Conservation (phyloP, 2,113 vertebrate species). For the Taxidea taxus region DNA sequence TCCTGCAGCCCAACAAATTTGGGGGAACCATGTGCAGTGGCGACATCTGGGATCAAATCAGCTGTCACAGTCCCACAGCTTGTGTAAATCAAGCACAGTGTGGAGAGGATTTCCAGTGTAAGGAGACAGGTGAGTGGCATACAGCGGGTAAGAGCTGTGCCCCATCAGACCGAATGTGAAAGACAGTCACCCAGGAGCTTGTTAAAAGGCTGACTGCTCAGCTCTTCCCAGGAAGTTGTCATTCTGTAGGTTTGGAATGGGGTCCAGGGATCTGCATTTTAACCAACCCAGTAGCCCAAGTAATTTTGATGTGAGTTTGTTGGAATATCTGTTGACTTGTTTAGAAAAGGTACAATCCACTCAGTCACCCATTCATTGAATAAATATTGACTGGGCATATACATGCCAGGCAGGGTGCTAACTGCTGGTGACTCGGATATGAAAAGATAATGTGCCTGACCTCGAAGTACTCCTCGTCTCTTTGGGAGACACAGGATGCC, state of each 20-base stretch:
- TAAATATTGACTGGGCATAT: not conserved
- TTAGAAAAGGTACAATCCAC: not conserved
- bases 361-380: not conserved
- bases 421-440: not conserved
- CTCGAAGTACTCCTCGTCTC: not conserved
- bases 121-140: constrained; percentile 84
- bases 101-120: constrained; percentile 88
- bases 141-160: not conserved
- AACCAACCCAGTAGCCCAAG: not conserved
- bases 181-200: not conserved
- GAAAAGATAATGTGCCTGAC: not conserved
- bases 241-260: not conserved
- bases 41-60: constrained; percentile 84
- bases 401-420: not conserved
- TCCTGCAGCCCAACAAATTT: constrained; percentile 85
- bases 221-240: not conserved
- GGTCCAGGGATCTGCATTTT: not conserved
- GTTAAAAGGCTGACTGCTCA: not conserved
- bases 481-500: too few species aligned
- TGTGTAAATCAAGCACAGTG: constrained; percentile 85
- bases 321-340: not conserved
- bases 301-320: not conserved
- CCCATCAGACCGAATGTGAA: not conserved
- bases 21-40: constrained; percentile 83
- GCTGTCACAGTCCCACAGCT: constrained; percentile 72